Percentiles rank a stretch among this genome's conserved stretches.
Conservation (phyloP, 2,797 vertebrate species). For the Phoebastria nigripes region DNA sequence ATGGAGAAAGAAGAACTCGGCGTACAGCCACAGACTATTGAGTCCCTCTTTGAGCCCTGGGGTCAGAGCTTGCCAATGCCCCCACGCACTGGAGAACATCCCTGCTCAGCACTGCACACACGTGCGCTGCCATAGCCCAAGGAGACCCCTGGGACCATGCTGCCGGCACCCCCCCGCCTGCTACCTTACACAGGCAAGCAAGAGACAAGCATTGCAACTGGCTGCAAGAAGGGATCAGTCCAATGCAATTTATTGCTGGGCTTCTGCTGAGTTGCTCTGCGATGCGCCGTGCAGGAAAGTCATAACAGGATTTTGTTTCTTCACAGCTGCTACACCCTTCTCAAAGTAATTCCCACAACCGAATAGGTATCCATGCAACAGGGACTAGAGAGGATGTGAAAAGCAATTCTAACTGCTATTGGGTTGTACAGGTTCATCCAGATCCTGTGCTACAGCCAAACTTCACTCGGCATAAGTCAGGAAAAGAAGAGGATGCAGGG, state of each 20-base stretch:
- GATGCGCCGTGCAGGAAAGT: accelerated
- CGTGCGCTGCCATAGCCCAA: accelerated
- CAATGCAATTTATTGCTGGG: background rate
- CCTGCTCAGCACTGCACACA: accelerated
- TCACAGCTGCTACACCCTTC: background rate
- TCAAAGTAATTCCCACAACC: background rate
- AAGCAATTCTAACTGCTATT: background rate
- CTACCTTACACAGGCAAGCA: accelerated
- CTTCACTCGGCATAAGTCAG: background rate
- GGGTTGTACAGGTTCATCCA: background rate
- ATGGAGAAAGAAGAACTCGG: too few relatives aligned
- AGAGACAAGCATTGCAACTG: background rate
- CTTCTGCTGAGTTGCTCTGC: background rate
- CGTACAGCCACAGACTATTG: accelerated
- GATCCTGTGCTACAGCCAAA: background rate
- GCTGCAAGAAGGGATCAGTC: too few relatives aligned
- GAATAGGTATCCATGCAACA: accelerated
- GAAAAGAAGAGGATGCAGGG: background rate
- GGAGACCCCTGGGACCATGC: background rate
- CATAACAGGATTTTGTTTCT: too few relatives aligned
- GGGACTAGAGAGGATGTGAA: too few relatives aligned
- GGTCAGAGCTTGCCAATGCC: background rate
- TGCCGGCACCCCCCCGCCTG: accelerated
- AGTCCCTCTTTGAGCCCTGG: background rate
- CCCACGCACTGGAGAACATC: accelerated